Base-by-base conservation (phyloP, 53 echinoderm and acorn worm species). In the Holothuria leucospilota region DNA sequence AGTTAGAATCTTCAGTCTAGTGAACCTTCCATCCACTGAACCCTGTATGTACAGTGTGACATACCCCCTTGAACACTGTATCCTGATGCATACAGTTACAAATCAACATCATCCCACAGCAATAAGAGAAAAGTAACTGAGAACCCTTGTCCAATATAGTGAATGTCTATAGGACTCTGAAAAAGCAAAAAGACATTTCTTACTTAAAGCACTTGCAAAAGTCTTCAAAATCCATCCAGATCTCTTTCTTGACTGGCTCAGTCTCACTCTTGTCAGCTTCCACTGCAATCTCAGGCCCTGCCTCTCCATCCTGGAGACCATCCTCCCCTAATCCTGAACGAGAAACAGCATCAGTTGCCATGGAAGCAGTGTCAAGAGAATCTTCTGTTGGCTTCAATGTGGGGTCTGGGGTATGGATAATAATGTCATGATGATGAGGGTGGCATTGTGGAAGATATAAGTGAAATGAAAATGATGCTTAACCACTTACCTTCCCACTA, bases 201-300 rank as follows among this genome's bases (percentile, higher is more conserved):
- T 69, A 97, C 98, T 97, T 97, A 87, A 97, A 97, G 71, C 98
- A 97, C 74, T 97, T 97, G 84, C 93, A 95, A 90, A 97, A 97
- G 84, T 97, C 98, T 60, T 97, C 98, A 97, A 97, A 97, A 59
- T 97, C 94, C 98, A 97, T 97, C 98, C 98, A 97, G 79, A 97
- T 91, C 42, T 94, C 92, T 77, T 92, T 90, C 71, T 90, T 88
- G 52, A 82, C 49, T 6, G 87, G 63, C 15, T 88, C 93, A 0
- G 24, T 68, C 2, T 82, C 80, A 24, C n/a, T 89, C 26, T 64
- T 89, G 16, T 83, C 85, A 2, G 75, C 90, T n/a, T 92, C 91
- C 65, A 68, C 5, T 2, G 74, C 56, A 0, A 41, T 78, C 6
- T 87, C 79, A n/a, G 29, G 62, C 9, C 30, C 34, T 16, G 63